Percentiles rank a stretch among this genome's conserved stretches.
Evolutionary conservation across 2,797 vertebrate genomes (phyloP).

Genomic region (Ibycter americanus): DNA sequence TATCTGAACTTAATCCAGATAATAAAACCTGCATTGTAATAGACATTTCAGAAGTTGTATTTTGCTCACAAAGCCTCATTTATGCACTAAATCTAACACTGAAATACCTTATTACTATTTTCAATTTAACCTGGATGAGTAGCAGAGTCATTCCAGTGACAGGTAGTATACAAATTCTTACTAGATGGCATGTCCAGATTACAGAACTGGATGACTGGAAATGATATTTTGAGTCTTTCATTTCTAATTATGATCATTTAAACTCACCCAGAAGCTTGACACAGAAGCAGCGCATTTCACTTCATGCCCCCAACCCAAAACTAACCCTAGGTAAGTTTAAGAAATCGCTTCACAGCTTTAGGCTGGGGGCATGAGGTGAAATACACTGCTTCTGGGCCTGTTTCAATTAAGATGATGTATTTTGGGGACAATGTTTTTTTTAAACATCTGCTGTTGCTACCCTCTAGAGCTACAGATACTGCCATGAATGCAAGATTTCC

Average conservation of each 20-base stretch:
- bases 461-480: neutral
- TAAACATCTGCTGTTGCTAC: neutral
- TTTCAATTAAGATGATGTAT: neutral
- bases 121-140: neutral
- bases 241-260: neutral
- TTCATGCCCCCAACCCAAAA: neutral
- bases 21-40: neutral
- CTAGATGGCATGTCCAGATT: neutral
- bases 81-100: conserved; percentile 1
- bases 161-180: neutral
- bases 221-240: neutral
- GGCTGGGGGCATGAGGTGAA: neutral
- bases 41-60: neutral
- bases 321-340: neutral
- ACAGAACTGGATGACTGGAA: neutral
- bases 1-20: neutral
- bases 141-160: neutral
- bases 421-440: neutral
- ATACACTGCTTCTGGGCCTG: neutral
- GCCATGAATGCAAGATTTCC: neutral
- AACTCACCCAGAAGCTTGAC: neutral
- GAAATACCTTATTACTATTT: conserved; percentile 25
- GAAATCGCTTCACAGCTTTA: neutral
- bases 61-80: neutral
- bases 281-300: neutral